Evolutionary conservation across 2,888 invertebrate genomes (phyloP), one percentile per base, ranked within the genome.

Genomic region (Rhagophthalmus giganteus): DNA sequence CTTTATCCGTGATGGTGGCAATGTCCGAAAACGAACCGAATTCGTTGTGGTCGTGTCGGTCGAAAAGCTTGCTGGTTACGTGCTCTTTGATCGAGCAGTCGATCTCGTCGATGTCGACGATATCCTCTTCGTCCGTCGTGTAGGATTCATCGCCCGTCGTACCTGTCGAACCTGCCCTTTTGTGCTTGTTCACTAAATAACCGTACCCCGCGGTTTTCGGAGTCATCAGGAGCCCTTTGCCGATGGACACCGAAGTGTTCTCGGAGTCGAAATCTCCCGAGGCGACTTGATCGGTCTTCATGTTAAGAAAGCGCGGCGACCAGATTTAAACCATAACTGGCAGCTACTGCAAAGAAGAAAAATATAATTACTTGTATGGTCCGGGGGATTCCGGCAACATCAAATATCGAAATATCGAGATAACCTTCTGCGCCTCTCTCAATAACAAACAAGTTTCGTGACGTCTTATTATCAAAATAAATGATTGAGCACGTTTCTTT

Each of bases 101-200:
- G 1, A 73, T 69, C 54, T 78, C 78, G 55, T 79, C 78, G n/a
- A 71, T 67, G 46, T 78, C 78, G n/a, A 62, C 57, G 52, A 70
- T 67, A 57, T 78, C 77, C 26, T 75, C 75, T 54, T 79, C 79
- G 60, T 79, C 79, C 10, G 77, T 77, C 1, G 78, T 78, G 62
- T 76, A 78, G 28, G 78, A 79, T 63, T 79, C 79, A 62, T 79
- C 79, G 1, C 78, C 79, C 8, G 79, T 79, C 6, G 79, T 79
- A 1, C 79, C 79, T 10, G 78, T 79, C 8, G 78, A 78, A 2
- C 71, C 71, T 2, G 66, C 67, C 7, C 70, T 60, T 47, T 66
- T 66, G 55, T 71, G 71, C 40, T 67, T 64, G 35, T 57, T 60
- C 3, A 55, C 46, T 32, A 59, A 39, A 28, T 54, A 53, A 6